Evolutionary conservation across 2,113 vertebrate genomes (phyloP).

Genomic region (Alces alces): DNA sequence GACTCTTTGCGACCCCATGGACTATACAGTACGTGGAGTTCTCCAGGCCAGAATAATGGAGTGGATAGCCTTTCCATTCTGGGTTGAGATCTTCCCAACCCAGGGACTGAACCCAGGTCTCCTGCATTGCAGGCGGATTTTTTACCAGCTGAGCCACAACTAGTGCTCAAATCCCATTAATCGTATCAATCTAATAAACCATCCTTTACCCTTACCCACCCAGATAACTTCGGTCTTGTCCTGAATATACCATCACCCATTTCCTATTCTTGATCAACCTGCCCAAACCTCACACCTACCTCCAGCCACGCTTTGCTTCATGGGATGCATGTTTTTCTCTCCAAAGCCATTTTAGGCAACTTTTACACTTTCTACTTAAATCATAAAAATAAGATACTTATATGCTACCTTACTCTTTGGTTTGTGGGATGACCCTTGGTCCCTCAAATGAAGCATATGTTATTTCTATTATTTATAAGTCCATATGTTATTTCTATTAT

Average conservation of each 20-base stretch:
- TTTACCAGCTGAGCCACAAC: background rate
- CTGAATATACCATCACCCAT: background rate
- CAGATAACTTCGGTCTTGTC: background rate
- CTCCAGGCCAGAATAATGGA: background rate
- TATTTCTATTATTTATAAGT: background rate
- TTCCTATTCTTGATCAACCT: constrained; percentile 7
- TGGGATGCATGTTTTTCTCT: background rate
- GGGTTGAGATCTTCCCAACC: background rate
- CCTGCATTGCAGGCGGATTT: background rate
- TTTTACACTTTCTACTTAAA: background rate
- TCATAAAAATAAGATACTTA: background rate
- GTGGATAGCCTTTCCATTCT: background rate
- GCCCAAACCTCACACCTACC: background rate
- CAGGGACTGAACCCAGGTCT: background rate
- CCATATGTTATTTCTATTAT: constrained; percentile 11
- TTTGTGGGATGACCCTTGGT: background rate
- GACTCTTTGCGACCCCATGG: background rate
- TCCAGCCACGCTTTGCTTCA: background rate
- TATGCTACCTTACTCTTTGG: background rate
- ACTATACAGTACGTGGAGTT: background rate
- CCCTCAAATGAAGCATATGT: background rate
- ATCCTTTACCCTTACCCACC: background rate
- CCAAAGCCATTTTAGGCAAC: background rate
- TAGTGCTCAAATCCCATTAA: background rate
- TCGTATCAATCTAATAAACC: background rate